phyloP scores from a whole-genome alignment of 2,888 invertebrate genomes.

The Pomacea canaliculata region DNA sequence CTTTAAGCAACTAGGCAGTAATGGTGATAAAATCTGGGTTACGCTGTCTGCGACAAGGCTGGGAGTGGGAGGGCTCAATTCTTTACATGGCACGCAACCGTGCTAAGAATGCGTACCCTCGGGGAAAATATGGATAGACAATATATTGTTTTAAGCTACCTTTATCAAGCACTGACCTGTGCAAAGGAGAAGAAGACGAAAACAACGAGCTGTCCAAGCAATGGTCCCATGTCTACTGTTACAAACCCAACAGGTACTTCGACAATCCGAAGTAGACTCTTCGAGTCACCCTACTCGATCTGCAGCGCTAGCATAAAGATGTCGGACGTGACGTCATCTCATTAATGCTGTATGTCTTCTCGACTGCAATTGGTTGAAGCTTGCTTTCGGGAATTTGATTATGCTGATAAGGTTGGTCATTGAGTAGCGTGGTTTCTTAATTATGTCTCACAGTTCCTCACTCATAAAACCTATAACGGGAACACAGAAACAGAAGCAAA shows the following conservation, averaged over 20 bases:
- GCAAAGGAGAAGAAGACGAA: constrained; percentile 9
- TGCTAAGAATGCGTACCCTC: no score
- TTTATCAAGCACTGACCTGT: constrained; percentile 12
- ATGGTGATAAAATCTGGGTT: no score
- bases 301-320: constrained; percentile 21
- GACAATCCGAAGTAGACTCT: constrained; percentile 6
- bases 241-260: constrained; percentile 14
- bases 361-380: constrained; percentile 17
- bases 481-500: no score
- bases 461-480: no score
- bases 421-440: no score
- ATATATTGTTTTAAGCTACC: not conserved
- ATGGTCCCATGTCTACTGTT: constrained; percentile 15
- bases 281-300: not conserved
- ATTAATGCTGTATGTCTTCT: constrained; percentile 17
- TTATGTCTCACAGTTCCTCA: no score
- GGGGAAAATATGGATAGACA: no score
- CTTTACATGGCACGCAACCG: no score
- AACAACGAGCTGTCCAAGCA: constrained; percentile 13
- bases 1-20: no score
- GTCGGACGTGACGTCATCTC: constrained; percentile 28
- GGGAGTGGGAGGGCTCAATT: no score
- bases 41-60: no score
- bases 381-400: constrained; percentile 9
- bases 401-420: constrained; percentile 17